A percentile compares a stretch with the other conserved stretches of the same genome.
These are phyloP conservation scores for Hoplodrina ambigua DNA, from an alignment of 2,888 invertebrate genomes.

Conservation along the genomic window DNA sequence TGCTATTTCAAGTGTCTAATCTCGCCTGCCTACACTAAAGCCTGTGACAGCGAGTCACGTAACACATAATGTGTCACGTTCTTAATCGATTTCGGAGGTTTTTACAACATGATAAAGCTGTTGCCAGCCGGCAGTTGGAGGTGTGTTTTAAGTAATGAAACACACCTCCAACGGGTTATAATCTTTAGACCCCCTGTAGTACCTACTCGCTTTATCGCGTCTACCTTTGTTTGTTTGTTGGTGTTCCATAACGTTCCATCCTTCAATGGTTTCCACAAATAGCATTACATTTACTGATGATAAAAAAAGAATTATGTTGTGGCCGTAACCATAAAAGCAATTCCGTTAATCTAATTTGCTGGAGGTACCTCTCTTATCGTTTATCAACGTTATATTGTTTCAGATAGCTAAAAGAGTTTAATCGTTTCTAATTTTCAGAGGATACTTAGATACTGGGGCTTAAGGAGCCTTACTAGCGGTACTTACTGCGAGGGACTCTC, in stretches of 20 bases:
- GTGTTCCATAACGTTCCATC: slow-evolving; percentile 6
- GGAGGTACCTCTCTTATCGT: slow-evolving; percentile 7
- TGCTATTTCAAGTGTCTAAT: slow-evolving; percentile 58
- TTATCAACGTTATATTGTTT: slow-evolving; percentile 18
- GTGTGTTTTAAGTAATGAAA: slow-evolving; percentile 34
- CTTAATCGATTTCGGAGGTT: slow-evolving; percentile 36
- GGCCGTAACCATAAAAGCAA: slow-evolving; percentile 3
- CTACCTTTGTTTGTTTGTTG: not conserved
- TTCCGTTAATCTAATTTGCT: slow-evolving; percentile 15
- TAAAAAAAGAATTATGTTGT: slow-evolving; percentile 23
- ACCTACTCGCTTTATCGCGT: slow-evolving; percentile 1
- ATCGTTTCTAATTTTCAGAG: not conserved
- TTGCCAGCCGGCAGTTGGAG: slow-evolving; percentile 35
- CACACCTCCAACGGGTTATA: slow-evolving; percentile 20
- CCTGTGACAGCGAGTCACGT: slow-evolving; percentile 15
- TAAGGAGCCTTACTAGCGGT: too few relatives aligned
- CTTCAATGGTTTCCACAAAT: slow-evolving; percentile 12
- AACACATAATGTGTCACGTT: slow-evolving; percentile 44
- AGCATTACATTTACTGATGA: slow-evolving; percentile 2
- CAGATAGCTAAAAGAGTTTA: not conserved
- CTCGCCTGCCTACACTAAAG: slow-evolving; percentile 39
- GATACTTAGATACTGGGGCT: too few relatives aligned
- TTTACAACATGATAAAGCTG: slow-evolving; percentile 21
- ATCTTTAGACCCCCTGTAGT: not conserved
- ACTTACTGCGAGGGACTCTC: too few relatives aligned